Base-by-base conservation (phyloP, 2,797 vertebrate species). In the Tadarida brasiliensis region DNA sequence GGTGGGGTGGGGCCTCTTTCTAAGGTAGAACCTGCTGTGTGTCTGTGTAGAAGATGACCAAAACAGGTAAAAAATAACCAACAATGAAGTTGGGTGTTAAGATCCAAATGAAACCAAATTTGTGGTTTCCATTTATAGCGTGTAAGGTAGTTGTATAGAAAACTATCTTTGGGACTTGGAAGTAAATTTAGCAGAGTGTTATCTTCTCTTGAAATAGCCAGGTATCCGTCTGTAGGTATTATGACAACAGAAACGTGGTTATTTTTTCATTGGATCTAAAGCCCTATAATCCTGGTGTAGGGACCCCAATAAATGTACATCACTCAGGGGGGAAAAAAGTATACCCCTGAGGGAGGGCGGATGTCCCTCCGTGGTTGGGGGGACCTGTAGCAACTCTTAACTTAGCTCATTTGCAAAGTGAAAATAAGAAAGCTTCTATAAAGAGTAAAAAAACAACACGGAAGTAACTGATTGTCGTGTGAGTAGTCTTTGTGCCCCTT, bases 361-460 rank as follows among this genome's bases (percentile, higher is more conserved):
- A 35, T 68, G 19, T 68, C 33, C 67, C 33, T 11, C 19, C 33
- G 5, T 11, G 12, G n/a, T 54, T 54, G 74, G 59, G 39, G 17
- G 28, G 7, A n/a, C 30, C 19, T 33, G 7, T 33, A 33, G 73
- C 71, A 90, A 5, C 63, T 78, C 63, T 73, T 94, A 82, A 81
- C 63, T 47, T 63, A 92, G 80, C 11, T 76, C 57, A 56, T 90
- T 91, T 86, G 35, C 82, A 86, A 51, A 94, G 63, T 67, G 35
- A 95, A 71, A 92, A 78, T 26, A 71, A 91, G 71, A 93, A 57
- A 33, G 11, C 59, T 77, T 96, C 95, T 71, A 44, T 71, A 71
- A 81, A 78, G 74, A 78, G n/a, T 16, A 9, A 51, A 39, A 83
- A 51, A 67, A 35, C 30, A 61, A 39, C 35, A 35, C 54, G 84